Evolutionary conservation across 2,113 vertebrate species (phyloP), one percentile per base, ranked within the genome.

Genomic region (Todiramphus saurophagus): DNA sequence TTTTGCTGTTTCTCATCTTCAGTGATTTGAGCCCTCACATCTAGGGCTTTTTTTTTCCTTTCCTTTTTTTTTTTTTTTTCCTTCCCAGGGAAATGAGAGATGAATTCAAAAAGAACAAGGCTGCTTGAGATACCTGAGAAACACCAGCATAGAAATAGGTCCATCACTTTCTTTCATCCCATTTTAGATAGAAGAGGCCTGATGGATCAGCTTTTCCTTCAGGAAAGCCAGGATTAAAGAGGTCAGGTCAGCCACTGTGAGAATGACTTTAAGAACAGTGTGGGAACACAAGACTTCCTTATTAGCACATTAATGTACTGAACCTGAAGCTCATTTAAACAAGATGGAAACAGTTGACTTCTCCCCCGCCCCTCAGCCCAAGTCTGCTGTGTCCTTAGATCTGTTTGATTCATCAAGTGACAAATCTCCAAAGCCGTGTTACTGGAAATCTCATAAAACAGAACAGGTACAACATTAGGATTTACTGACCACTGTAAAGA

Each of bases 141-240:
- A 95, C 89, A 72, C 50, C 60, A 83, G 46, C 9, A 3, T 3
- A 69, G 82, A 89, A 91, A 74, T 15, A 48, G 60, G 33, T 15
- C 51, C 35, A 79, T n/a, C 4, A 1, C 83, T 75, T 66, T 88
- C n/a, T 94, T 89, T 89, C 76, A 96, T 87, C 59, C 60, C 39
- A 59, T 41, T 87, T 93, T 87, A 97, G 84, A 96, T 89, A 74
- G 6, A 48, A 39, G 44, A 90, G 89, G 13, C 78, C 86, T 87
- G 68, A 82, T 75, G 82, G 87, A 94, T 95, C 96, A 90, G 59
- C 85, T 85, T 84, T 85, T 94, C 62, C 76, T 94, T 72, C 78
- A 97, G 95, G 89, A 95, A 95, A 96, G 95, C 90, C 85, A 90
- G 94, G 94, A 96, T 96, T 97, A 97, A 90, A 89, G 75, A 83